Evolutionary conservation across 2,888 invertebrate species (phyloP).

Genomic region (Andrena flavipes): DNA sequence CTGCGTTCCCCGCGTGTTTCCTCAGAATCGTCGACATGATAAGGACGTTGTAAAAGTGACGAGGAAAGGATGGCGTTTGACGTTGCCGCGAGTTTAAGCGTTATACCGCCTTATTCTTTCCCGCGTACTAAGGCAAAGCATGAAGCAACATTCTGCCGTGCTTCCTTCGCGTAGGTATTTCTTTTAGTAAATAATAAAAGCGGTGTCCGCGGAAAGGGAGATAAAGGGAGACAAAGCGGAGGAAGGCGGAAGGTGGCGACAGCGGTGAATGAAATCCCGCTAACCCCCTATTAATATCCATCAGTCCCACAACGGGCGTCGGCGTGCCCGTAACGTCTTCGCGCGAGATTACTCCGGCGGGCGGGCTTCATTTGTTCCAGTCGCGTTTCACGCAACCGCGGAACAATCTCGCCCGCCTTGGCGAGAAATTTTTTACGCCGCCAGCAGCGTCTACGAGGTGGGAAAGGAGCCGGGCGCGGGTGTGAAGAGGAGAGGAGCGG

Average conservation of each 20-base stretch:
- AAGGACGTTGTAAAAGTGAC: slow-evolving; percentile 20
- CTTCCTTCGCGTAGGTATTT: no score
- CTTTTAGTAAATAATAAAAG: neutral
- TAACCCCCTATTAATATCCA: slow-evolving; percentile 58
- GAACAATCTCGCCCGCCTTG: slow-evolving; percentile 59
- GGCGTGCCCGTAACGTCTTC: slow-evolving; percentile 37
- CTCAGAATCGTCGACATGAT: slow-evolving; percentile 26
- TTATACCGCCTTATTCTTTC: no score
- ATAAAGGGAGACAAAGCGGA: slow-evolving; percentile 37
- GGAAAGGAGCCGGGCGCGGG: slow-evolving; percentile 21
- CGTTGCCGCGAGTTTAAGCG: no score
- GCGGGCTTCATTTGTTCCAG: slow-evolving; percentile 43
- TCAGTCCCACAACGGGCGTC: slow-evolving; percentile 54
- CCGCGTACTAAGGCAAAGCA: no score
- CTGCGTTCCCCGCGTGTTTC: slow-evolving; percentile 32
- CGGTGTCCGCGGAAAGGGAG: neutral
- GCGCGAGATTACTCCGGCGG: slow-evolving; percentile 48
- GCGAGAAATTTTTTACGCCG: slow-evolving; percentile 38
- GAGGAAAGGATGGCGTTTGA: neutral
- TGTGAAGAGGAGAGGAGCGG: neutral
- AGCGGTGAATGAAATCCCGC: slow-evolving; percentile 51
- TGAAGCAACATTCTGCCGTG: no score
- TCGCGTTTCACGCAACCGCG: slow-evolving; percentile 61
- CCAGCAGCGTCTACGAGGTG: slow-evolving; percentile 18
- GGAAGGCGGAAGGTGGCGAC: slow-evolving; percentile 35